Conservation (phyloP, 2,113 vertebrate species). For the Plestiodon gilberti region DNA sequence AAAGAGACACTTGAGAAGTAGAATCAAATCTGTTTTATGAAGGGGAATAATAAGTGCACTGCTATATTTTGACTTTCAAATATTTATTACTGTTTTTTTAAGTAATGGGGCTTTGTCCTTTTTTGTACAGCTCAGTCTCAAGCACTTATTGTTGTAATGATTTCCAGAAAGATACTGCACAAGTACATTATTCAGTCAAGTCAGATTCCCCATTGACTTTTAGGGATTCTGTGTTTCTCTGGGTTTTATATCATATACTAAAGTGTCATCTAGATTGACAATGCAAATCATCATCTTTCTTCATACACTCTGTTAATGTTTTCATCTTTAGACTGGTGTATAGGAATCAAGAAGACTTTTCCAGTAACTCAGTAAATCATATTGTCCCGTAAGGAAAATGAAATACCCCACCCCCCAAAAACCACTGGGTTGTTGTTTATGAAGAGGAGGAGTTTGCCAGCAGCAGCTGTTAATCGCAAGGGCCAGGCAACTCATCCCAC, state of each 20-base stretch:
- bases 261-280: background rate
- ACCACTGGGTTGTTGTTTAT: too few relatives aligned
- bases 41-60: background rate
- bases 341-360: background rate
- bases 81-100: background rate
- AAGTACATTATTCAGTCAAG: background rate
- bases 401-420: background rate
- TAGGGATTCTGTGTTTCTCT: background rate
- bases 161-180: background rate
- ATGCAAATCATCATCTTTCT: background rate
- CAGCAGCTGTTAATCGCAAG: background rate
- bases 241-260: background rate
- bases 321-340: too few relatives aligned
- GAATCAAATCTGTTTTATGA: background rate
- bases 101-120: background rate
- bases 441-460: too few relatives aligned
- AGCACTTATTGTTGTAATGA: background rate
- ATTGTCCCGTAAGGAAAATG: background rate
- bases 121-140: background rate
- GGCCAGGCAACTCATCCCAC: too few relatives aligned
- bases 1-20: background rate
- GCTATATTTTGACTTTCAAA: background rate
- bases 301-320: background rate
- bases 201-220: background rate
- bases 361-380: background rate